Percentiles rank a stretch among this genome's conserved stretches.
These are phyloP conservation scores for Rousettus leschenaultii DNA, from an alignment of 2,113 vertebrate species.

Conservation along the genomic window DNA sequence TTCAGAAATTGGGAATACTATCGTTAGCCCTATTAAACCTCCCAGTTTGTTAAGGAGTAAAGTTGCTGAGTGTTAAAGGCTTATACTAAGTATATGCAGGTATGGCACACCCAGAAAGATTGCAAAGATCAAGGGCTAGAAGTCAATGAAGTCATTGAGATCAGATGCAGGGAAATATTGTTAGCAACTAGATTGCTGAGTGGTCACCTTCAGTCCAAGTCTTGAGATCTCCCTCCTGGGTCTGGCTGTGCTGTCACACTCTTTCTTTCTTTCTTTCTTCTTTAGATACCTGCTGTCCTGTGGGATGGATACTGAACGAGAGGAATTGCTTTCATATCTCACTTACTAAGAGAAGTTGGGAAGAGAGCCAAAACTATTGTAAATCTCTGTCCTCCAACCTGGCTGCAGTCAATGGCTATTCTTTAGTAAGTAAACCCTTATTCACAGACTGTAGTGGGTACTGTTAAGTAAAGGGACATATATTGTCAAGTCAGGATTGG, in stretches of 20 bases:
- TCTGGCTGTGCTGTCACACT: neutral
- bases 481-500: neutral
- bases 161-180: neutral
- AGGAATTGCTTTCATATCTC: constrained; percentile 60
- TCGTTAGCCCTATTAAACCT: neutral
- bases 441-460: neutral
- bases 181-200: neutral
- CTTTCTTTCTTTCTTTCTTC: constrained; percentile 6
- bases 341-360: accelerated
- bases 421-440: constrained; percentile 11
- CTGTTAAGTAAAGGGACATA: neutral
- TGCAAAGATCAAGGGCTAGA: neutral
- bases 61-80: neutral
- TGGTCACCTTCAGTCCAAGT: neutral
- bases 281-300: constrained; percentile 53
- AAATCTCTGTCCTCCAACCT: constrained; percentile 36
- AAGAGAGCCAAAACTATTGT: neutral
- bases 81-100: neutral
- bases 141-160: neutral
- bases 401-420: accelerated
- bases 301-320: constrained; percentile 18
- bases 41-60: neutral
- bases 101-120: neutral
- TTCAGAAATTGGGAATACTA: neutral
- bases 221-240: neutral